Evolutionary conservation across 2,888 invertebrate species (phyloP), one percentile per base, ranked within the genome.

Genomic region (Dromius quadrimaculatus): DNA sequence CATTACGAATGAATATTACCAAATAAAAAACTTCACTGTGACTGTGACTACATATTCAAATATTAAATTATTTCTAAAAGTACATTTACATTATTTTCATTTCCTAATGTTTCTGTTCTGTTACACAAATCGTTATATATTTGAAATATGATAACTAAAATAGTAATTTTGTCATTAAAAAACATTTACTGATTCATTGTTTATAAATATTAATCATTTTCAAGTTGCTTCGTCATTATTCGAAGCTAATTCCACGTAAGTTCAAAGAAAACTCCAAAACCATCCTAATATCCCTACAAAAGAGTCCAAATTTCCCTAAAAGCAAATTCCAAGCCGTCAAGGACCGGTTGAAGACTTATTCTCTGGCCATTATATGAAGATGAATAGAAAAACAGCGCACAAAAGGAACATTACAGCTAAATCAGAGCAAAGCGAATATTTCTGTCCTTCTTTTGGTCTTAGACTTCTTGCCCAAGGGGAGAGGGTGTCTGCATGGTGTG

Each of bases 351-450:
- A 64, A 45, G 32, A 17, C 64, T 20, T 11, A 34, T 32, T 64
- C 50, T 17, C 13, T 20, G 36, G 64, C 36, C 20, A 50, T 64
- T 47, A 50, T 57, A 32, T 23, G 43, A 36, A 47, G 64, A 64
- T 47, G 64, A 64, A 64, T 47, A 47, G 64, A 32, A 64, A 34
- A 47, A 47, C 64, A 64, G 64, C 28, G 11, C 11, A 64, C 47
- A 47, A 64, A 64, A 32, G 64, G 19, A 20, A 47, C 50, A 47
- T 36, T 50, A 38, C n/a, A 20, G 19, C 47, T 20, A 64, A 64
- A 64, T 64, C 64, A 59, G 3, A 59, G 59, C 36, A 36, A 36
- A 9, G 20, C 36, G 17, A 63, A 15, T 11, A n/a, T 22, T 45
- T 45, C 19, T 45, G 15, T 17, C 9, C 22, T n/a, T 47, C 23